Base-by-base conservation (phyloP, 2,113 vertebrate species). In the Tylochromis polylepis region DNA sequence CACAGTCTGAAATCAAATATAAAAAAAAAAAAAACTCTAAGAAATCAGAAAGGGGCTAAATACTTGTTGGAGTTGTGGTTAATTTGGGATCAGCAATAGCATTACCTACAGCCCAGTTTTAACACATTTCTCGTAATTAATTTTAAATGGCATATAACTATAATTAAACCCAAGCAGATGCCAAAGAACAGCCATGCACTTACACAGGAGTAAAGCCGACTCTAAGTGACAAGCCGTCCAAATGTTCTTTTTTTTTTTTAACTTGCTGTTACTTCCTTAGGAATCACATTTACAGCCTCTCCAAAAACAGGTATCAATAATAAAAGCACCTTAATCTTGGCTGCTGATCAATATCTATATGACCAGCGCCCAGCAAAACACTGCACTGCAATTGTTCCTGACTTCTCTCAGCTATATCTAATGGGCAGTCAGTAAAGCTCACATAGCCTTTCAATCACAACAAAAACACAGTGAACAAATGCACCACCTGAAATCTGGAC, bases 291-390 rank as follows among this genome's bases (percentile, higher is more conserved):
- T 87, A 88, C 4, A 29, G 56, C 38, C 81, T 82, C 18, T 59
- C 20, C 51, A 86, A 88, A 88, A 83, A 38, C 60, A 77, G n/a
- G 70, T 60, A 86, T 87, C 82, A 77, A 22, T 85, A 89, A 90
- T 83, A 79, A 87, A 82, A 93, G 83, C 49, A 60, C 62, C 86
- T 82, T 77, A 36, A 65, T 88, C 75, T 58, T 49, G 79, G 67
- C 84, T 70, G 80, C 8, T 72, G 77, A 89, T 93, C 91, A 78
- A 90, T 89, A 91, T 88, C 49, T 72, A 77, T 57, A 60, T 82
- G 31, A 75, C 79, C 65, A 24, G 27, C 12, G 8, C 79, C 29
- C 80, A 6, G 65, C 20, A 20, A 85, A 81, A 81, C 55, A 6
- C 38, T 78, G 83, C 92, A 84, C 16, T 15, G 72, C 85, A 81